A percentile compares a stretch with the other conserved stretches of the same genome.
Conservation (phyloP, 2,113 vertebrate species). For the Murina feae region DNA sequence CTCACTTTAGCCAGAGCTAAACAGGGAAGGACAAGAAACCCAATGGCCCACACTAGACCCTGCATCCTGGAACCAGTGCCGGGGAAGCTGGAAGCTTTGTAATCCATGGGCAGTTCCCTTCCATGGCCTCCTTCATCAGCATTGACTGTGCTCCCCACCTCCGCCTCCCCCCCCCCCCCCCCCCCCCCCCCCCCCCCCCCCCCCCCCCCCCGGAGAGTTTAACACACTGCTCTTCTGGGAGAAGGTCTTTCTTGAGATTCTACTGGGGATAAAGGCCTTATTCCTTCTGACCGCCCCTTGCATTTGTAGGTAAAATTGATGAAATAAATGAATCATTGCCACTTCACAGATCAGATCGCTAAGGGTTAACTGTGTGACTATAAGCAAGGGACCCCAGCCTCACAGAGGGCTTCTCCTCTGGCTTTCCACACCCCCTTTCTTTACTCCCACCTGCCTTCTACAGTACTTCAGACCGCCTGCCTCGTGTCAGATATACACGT, state of each 20-base stretch:
- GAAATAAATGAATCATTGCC: not conserved
- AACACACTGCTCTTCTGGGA: not conserved
- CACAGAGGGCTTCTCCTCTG: not conserved
- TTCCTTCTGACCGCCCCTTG: not conserved
- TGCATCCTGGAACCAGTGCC: not conserved
- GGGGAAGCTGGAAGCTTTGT: not conserved
- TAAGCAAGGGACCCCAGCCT: not conserved
- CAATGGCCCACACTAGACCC: not conserved
- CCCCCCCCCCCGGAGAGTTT: not conserved
- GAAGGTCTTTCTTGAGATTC: not conserved
- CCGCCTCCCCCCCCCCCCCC: no score
- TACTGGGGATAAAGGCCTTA: not conserved
- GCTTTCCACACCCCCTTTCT: not conserved
- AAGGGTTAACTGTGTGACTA: not conserved
- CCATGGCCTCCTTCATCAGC: not conserved
- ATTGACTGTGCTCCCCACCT: not conserved
- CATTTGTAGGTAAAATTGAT: not conserved
- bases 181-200: no score
- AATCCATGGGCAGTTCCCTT: not conserved
- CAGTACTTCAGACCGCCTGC: not conserved
- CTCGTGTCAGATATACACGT: rapidly evolving
- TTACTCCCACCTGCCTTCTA: no score
- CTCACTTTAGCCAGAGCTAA: not conserved
- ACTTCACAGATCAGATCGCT: not conserved
- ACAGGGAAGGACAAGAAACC: constrained; percentile 36